Evolutionary conservation across 2,888 invertebrate species (phyloP).

Genomic region (Steinernema scapterisci): DNA sequence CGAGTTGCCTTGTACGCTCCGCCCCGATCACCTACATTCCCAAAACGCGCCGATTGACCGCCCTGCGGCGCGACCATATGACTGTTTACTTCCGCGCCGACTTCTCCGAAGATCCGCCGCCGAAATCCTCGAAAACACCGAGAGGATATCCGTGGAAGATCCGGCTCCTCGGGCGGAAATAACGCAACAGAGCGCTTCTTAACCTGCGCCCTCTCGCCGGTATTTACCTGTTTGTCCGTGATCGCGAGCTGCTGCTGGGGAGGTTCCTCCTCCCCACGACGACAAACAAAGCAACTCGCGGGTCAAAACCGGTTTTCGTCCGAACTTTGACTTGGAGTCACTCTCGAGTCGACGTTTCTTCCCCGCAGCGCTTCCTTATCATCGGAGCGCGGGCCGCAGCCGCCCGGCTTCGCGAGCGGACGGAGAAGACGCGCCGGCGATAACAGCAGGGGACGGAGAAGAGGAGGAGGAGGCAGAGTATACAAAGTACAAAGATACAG

Average conservation of each 20-base stretch:
- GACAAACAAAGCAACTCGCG: constrained; percentile 24
- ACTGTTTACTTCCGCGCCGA: constrained; percentile 26
- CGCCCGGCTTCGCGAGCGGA: not conserved
- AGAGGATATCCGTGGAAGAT: not conserved
- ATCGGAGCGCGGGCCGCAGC: constrained; percentile 7
- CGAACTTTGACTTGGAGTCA: constrained; percentile 30
- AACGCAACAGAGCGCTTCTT: constrained; percentile 9
- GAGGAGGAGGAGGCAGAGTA: not conserved
- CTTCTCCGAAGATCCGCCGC: not conserved
- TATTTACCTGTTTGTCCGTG: constrained; percentile 28
- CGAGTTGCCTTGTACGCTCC: constrained; percentile 26
- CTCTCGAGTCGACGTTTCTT: constrained; percentile 16
- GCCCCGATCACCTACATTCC: constrained; percentile 29
- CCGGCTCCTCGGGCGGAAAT: constrained; percentile 6
- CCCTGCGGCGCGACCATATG: constrained; percentile 11
- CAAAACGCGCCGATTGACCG: constrained; percentile 32
- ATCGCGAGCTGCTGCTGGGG: not conserved
- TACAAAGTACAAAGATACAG: constrained; percentile 27
- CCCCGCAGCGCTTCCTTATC: constrained; percentile 30
- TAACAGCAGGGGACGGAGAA: no score
- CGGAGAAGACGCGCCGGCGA: no score
- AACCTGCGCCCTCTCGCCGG: constrained; percentile 6
- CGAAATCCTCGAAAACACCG: not conserved
- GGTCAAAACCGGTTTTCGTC: constrained; percentile 20
- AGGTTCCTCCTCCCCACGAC: not conserved